Evolutionary conservation across 2,797 vertebrate genomes (phyloP).

Genomic region (Xenentodon cancila): DNA sequence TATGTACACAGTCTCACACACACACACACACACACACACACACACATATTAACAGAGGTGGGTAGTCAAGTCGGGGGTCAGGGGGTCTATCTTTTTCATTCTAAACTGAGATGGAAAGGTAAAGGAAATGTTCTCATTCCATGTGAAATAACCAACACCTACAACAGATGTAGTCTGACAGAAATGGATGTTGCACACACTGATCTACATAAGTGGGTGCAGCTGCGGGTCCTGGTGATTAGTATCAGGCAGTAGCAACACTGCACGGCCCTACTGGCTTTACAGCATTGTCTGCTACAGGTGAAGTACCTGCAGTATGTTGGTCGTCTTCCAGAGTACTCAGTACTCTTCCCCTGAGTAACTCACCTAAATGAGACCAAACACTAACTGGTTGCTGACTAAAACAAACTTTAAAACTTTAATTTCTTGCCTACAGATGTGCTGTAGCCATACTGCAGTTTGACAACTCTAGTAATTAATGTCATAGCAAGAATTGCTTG

Average conservation of each 20-base stretch:
- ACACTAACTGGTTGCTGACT: too few species aligned
- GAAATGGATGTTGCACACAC: slow-evolving; percentile 8
- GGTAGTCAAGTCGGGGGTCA: background rate
- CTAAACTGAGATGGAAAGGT: slow-evolving; percentile 47
- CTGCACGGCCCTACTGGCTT: too few species aligned
- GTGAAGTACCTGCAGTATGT: too few species aligned
- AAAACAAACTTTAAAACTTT: too few species aligned
- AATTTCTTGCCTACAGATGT: too few species aligned
- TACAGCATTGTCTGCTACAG: background rate
- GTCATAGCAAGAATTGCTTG: too few species aligned
- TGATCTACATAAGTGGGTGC: background rate
- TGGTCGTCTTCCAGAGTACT: too few species aligned
- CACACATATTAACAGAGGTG: slow-evolving; percentile 25
- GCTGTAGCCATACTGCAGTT: too few species aligned
- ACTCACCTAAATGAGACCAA: too few species aligned
- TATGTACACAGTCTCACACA: slow-evolving; percentile 40
- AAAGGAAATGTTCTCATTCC: slow-evolving; percentile 56
- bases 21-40: slow-evolving; percentile 13
- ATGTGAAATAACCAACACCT: slow-evolving; percentile 32
- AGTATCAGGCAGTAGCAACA: background rate
- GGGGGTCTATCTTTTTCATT: slow-evolving; percentile 41
- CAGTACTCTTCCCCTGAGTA: too few species aligned
- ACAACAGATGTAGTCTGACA: slow-evolving; percentile 12
- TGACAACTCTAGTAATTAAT: too few species aligned
- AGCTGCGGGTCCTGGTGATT: slow-evolving; percentile 2